These are phyloP conservation scores for Troilus luridus DNA, from an alignment of 2,888 invertebrate species.

Conservation along the genomic window DNA sequence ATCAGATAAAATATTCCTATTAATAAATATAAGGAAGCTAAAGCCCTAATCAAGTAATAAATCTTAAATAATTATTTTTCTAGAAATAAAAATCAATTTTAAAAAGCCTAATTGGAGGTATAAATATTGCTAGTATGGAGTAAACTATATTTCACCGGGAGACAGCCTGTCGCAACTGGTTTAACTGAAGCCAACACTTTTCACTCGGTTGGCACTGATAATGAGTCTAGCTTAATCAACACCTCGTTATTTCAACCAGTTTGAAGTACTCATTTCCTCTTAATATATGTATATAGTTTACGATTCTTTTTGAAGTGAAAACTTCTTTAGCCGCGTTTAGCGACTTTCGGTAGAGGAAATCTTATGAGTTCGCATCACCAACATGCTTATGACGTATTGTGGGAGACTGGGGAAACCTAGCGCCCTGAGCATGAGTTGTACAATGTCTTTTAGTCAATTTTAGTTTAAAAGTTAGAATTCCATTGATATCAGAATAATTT, in stretches of 20 bases:
- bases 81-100: not conserved
- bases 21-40: not conserved
- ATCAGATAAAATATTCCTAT: too few species aligned
- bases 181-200: not conserved
- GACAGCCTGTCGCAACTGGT: not conserved
- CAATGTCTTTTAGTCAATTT: too few species aligned
- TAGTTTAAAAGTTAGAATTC: too few species aligned
- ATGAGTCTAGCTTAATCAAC: constrained; percentile 16
- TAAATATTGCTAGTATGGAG: not conserved
- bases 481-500: too few species aligned
- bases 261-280: not conserved
- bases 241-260: not conserved
- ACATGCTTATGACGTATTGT: too few species aligned
- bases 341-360: too few species aligned
- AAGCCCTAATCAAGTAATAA: not conserved
- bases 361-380: too few species aligned
- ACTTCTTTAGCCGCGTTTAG: too few species aligned
- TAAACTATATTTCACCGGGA: not conserved
- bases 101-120: not conserved
- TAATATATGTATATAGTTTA: not conserved
- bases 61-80: not conserved
- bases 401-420: too few species aligned
- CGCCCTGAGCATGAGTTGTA: too few species aligned
- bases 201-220: constrained; percentile 6
- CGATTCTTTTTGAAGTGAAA: too few species aligned